phyloP scores from a whole-genome alignment of 2,797 vertebrate genomes.

The Spea hammondii region DNA sequence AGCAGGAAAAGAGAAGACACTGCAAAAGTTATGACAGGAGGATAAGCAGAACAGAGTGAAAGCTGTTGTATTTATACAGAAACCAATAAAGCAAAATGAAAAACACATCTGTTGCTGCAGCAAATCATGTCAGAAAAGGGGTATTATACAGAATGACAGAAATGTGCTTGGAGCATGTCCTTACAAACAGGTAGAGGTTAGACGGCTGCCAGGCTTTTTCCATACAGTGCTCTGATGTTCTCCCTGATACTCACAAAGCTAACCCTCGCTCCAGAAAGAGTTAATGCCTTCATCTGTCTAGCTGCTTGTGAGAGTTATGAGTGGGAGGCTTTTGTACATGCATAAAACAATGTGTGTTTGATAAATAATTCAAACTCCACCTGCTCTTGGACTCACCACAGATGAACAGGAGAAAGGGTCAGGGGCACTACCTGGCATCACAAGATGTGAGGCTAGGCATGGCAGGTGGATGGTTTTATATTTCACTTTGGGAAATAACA shows the following conservation, averaged over 20 bases:
- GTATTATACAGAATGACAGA: not conserved
- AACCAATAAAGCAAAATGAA: not conserved
- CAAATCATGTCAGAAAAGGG: not conserved
- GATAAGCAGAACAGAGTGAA: conserved; percentile 1
- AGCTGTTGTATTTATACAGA: not conserved
- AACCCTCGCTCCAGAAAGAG: conserved; percentile 1
- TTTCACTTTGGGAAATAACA: not conserved
- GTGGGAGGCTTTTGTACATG: conserved; percentile 25
- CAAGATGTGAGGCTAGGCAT: conserved; percentile 53
- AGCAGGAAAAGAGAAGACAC: not conserved
- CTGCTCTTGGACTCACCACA: conserved; percentile 14
- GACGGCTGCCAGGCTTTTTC: not conserved
- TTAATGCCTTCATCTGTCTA: conserved; percentile 12
- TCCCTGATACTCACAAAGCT: not conserved
- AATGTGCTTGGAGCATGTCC: not conserved
- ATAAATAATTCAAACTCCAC: conserved; percentile 35
- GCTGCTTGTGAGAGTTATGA: conserved; percentile 10
- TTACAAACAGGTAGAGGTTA: not conserved
- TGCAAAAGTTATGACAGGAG: not conserved
- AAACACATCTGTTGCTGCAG: not conserved
- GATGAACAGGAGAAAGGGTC: conserved; percentile 10
- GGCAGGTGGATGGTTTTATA: not conserved
- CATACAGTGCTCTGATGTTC: not conserved
- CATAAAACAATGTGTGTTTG: conserved; percentile 18
- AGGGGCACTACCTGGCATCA: conserved; percentile 20